phyloP scores from a whole-genome alignment of 2,888 invertebrate genomes.

The Nymphalis c-album region DNA sequence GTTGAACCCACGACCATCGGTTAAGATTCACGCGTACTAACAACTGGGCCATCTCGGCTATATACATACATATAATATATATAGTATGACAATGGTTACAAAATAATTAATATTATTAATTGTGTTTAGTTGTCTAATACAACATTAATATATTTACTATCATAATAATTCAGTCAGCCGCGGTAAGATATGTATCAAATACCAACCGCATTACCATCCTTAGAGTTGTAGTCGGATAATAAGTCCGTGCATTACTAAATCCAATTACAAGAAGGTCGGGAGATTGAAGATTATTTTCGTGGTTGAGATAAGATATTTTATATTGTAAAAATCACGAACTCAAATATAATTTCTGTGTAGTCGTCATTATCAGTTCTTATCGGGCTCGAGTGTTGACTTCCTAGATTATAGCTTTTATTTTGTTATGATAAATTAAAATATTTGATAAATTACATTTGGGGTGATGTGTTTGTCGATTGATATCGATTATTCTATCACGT shows the following conservation, averaged over 20 bases:
- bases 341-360: slow-evolving; percentile 40
- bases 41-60: too few relatives aligned
- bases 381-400: slow-evolving; percentile 29
- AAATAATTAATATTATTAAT: too few relatives aligned
- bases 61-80: too few relatives aligned
- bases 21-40: too few relatives aligned
- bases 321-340: slow-evolving; percentile 40
- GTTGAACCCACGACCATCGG: too few relatives aligned
- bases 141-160: too few relatives aligned
- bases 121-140: too few relatives aligned
- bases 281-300: slow-evolving; percentile 29
- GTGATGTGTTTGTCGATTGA: not conserved
- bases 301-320: slow-evolving; percentile 30
- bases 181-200: too few relatives aligned
- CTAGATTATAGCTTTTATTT: slow-evolving; percentile 18
- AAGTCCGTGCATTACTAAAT: slow-evolving; percentile 9
- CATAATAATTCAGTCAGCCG: too few relatives aligned
- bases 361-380: slow-evolving; percentile 32
- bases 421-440: slow-evolving; percentile 4
- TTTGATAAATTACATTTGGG: not conserved
- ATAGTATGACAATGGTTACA: too few relatives aligned
- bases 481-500: not conserved
- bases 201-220: too few relatives aligned
- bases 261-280: slow-evolving; percentile 19
- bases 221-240: not conserved